A percentile compares a stretch with the other conserved stretches of the same genome.
These are phyloP conservation scores for Drosophila grimshawi DNA, from an alignment of 1,140 invertebrate species.

Conservation along the genomic window DNA sequence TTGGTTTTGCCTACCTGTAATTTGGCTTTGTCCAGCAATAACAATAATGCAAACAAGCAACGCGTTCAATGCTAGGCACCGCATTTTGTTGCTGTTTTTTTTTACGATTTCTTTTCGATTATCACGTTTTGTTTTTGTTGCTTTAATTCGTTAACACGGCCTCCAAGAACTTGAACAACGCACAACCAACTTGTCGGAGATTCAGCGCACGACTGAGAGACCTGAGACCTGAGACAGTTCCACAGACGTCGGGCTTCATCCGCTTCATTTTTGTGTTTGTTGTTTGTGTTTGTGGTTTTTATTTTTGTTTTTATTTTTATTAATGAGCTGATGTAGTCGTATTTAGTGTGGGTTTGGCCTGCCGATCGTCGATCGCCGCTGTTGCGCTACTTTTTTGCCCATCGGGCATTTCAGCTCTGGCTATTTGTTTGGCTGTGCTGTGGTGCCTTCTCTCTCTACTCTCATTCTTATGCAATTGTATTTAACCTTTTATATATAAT, in stretches of 20 bases:
- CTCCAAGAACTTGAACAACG: constrained; percentile 1
- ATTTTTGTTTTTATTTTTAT: constrained; percentile 42
- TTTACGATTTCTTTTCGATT: constrained; percentile 2
- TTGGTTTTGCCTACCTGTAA: constrained; percentile 58
- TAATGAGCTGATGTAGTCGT: constrained; percentile 61
- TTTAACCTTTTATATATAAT: too few relatives aligned
- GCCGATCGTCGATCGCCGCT: neutral
- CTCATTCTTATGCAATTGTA: too few relatives aligned
- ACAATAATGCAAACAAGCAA: constrained; percentile 55
- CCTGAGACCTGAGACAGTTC: constrained; percentile 2
- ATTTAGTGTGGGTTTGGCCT: constrained; percentile 50
- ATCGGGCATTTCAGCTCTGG: constrained; percentile 2
- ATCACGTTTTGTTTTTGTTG: constrained; percentile 2
- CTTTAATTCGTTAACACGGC: constrained; percentile 58
- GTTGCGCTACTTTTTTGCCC: constrained; percentile 36
- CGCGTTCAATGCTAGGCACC: constrained; percentile 66
- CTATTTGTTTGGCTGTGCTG: constrained; percentile 5
- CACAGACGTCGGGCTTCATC: constrained; percentile 24
- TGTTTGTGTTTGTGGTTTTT: constrained; percentile 34
- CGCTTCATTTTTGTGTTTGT: constrained; percentile 39
- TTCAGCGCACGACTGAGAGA: constrained; percentile 63
- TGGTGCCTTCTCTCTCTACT: neutral
- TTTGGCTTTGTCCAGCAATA: constrained; percentile 59
- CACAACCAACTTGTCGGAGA: constrained; percentile 67
- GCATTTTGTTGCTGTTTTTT: constrained; percentile 52